Evolutionary conservation across 2,113 vertebrate species (phyloP).

Genomic region (Clarias macrocephalus): DNA sequence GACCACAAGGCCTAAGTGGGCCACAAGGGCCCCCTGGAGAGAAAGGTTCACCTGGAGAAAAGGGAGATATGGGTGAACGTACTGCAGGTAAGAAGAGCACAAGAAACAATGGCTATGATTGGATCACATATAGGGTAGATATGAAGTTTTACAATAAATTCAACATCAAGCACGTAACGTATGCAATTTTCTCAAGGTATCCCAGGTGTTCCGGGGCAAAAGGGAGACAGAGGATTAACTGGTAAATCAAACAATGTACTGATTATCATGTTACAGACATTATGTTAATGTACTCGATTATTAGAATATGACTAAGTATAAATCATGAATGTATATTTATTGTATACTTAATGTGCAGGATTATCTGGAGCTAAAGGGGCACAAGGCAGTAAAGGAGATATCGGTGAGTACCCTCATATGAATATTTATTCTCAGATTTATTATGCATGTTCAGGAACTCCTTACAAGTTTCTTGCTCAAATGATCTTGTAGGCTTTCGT

Average conservation of each 20-base stretch:
- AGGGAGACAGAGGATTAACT: conserved; percentile 29
- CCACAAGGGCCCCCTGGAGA: conserved; percentile 23
- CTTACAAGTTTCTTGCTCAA: background rate
- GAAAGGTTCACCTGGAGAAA: conserved; percentile 48
- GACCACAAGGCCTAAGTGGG: background rate
- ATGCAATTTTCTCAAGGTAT: background rate
- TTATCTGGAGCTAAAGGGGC: conserved; percentile 5
- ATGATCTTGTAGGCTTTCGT: background rate
- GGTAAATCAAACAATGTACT: conserved; percentile 34
- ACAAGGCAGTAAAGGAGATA: conserved; percentile 31
- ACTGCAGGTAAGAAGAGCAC: conserved; percentile 5
- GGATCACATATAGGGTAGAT: background rate
- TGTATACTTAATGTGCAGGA: conserved; percentile 14
- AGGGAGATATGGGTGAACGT: conserved; percentile 19
- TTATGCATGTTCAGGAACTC: background rate
- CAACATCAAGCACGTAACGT: too few relatives aligned
- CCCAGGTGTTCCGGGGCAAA: conserved; percentile 25
- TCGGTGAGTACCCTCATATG: conserved; percentile 15
- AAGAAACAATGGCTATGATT: background rate
- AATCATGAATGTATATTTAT: background rate
- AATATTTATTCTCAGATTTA: background rate
- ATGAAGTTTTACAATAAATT: background rate
- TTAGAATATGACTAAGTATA: background rate
- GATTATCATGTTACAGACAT: background rate
- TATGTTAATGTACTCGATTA: background rate